Evolutionary conservation across 2,888 invertebrate genomes (phyloP).

Genomic region (Drosophila kokeensis): DNA sequence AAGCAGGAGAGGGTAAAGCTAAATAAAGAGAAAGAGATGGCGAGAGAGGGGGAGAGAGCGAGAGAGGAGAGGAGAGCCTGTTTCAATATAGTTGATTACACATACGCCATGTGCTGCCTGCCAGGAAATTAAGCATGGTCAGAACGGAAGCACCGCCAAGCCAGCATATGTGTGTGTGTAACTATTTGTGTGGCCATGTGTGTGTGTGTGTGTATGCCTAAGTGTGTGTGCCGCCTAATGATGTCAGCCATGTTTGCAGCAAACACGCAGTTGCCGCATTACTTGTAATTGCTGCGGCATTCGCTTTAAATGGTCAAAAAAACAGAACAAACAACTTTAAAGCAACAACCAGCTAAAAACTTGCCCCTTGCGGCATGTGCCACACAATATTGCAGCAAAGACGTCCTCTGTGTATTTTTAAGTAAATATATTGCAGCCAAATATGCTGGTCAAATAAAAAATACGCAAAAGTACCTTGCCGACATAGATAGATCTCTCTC

Average conservation of each 20-base stretch:
- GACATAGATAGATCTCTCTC: slow-evolving; percentile 29
- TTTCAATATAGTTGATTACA: slow-evolving; percentile 74
- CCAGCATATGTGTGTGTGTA: slow-evolving; percentile 20
- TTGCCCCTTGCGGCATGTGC: slow-evolving; percentile 12
- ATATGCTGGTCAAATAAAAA: slow-evolving; percentile 57
- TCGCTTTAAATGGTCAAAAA: slow-evolving; percentile 23
- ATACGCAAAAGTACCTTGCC: slow-evolving; percentile 31
- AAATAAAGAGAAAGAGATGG: slow-evolving; percentile 1
- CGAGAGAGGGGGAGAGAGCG: slow-evolving; percentile 3
- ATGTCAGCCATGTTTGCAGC: slow-evolving; percentile 69
- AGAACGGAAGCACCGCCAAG: slow-evolving; percentile 67
- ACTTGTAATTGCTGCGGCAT: slow-evolving; percentile 71
- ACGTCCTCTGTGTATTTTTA: slow-evolving; percentile 69
- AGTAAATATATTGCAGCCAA: slow-evolving; percentile 62
- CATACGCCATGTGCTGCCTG: slow-evolving; percentile 72
- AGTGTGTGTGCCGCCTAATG: slow-evolving; percentile 56
- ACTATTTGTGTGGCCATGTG: neutral
- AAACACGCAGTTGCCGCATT: slow-evolving; percentile 75
- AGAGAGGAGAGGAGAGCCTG: slow-evolving; percentile 19
- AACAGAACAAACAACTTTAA: slow-evolving; percentile 21
- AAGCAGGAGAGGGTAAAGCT: slow-evolving; percentile 6
- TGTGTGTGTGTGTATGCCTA: slow-evolving; percentile 18
- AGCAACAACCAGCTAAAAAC: slow-evolving; percentile 21
- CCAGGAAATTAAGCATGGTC: slow-evolving; percentile 78
- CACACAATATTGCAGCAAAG: slow-evolving; percentile 26